These are phyloP conservation scores for Crioceris asparagi DNA, from an alignment of 2,888 invertebrate species.

Conservation along the genomic window DNA sequence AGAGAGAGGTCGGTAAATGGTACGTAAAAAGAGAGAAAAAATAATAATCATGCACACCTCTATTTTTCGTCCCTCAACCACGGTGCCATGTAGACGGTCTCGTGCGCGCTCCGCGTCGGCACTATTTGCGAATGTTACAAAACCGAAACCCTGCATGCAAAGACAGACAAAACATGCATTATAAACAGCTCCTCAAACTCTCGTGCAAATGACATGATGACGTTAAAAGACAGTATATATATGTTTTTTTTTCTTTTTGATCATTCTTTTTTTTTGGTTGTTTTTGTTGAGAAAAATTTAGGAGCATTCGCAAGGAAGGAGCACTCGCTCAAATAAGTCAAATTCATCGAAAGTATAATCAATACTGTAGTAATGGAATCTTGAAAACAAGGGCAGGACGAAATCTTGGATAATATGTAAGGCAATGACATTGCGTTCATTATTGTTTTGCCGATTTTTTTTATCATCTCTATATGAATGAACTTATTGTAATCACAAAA, in stretches of 20 bases:
- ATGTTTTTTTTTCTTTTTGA: constrained; percentile 8
- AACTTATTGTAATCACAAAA: too few species aligned
- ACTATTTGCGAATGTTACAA: constrained; percentile 99
- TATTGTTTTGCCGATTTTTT: too few species aligned
- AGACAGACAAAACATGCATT: constrained; percentile 92
- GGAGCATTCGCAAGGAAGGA: too few species aligned
- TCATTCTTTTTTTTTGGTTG: too few species aligned
- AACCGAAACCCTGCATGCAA: constrained; percentile 99
- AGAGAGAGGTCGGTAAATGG: constrained; percentile 1
- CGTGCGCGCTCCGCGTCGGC: constrained; percentile 99
- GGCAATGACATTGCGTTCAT: too few species aligned
- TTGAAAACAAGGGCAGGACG: too few species aligned
- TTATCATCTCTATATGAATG: too few species aligned
- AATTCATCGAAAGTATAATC: too few species aligned
- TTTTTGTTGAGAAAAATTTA: too few species aligned
- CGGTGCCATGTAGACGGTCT: constrained; percentile 99
- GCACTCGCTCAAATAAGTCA: too few species aligned
- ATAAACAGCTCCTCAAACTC: constrained; percentile 65
- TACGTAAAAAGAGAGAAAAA: constrained; percentile 14
- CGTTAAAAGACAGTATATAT: constrained; percentile 26
- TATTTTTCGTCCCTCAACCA: constrained; percentile 99
- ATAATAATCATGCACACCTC: constrained; percentile 87
- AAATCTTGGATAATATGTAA: too few species aligned
- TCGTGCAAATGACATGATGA: constrained; percentile 61
- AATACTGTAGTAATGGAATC: too few species aligned